Evolutionary conservation across 2,113 vertebrate species (phyloP).

Genomic region (Xenopus laevis): DNA sequence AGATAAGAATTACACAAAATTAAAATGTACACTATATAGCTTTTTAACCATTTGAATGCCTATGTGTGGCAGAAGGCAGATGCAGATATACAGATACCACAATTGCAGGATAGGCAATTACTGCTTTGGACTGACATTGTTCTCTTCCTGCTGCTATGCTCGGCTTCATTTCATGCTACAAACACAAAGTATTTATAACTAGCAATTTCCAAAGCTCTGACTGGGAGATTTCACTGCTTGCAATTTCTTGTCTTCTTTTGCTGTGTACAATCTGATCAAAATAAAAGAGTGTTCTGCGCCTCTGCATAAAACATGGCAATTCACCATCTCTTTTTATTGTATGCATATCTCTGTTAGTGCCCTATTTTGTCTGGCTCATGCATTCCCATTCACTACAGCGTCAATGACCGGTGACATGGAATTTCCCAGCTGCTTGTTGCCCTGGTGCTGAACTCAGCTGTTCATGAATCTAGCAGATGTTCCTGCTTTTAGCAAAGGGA

Average conservation of each 20-base stretch:
- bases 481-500: constrained; percentile 44
- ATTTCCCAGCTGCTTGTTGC: constrained; percentile 47
- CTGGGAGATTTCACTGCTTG: not conserved
- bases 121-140: not conserved
- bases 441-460: constrained; percentile 57
- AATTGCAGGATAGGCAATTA: not conserved
- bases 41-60: not conserved
- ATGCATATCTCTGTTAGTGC: constrained; percentile 21
- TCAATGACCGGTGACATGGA: constrained; percentile 52
- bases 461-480: constrained; percentile 52
- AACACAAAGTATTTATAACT: not conserved
- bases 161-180: not conserved
- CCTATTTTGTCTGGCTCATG: constrained; percentile 61
- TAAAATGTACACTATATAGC: too few relatives aligned
- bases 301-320: constrained; percentile 8
- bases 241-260: constrained; percentile 1
- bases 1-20: too few relatives aligned
- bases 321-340: constrained; percentile 31
- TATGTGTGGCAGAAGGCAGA: not conserved
- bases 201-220: not conserved
- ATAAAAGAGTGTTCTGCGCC: constrained; percentile 3
- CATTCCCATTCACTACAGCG: constrained; percentile 48
- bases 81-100: not conserved
- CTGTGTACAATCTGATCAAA: not conserved
- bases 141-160: not conserved